Percentiles rank a stretch among this genome's conserved stretches.
phyloP scores from a whole-genome alignment of 1,140 invertebrate species.

The Achatina immaculata region DNA sequence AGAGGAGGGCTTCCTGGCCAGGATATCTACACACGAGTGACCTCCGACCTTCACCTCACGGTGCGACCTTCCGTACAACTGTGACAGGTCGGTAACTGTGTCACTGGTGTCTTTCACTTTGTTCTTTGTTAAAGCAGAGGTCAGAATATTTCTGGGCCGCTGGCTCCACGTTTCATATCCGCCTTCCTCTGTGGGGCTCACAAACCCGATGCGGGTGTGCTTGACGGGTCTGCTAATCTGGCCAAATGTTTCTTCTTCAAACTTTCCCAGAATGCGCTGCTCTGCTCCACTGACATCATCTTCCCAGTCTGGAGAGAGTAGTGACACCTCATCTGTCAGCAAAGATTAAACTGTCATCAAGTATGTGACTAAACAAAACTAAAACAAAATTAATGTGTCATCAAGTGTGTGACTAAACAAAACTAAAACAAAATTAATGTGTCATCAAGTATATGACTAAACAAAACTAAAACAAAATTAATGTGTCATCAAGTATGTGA shows the following conservation, averaged over 20 bases:
- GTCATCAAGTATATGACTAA: background rate
- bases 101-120: background rate
- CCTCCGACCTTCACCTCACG: too few species aligned
- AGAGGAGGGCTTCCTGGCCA: too few species aligned
- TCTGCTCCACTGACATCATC: constrained; percentile 9
- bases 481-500: background rate
- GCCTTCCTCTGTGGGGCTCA: background rate
- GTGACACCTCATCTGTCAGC: constrained; percentile 27
- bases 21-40: too few species aligned
- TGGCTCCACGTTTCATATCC: background rate
- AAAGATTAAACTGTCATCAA: background rate
- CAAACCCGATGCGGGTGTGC: background rate
- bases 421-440: background rate
- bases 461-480: too few species aligned
- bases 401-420: background rate
- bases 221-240: background rate
- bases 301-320: constrained; percentile 32
- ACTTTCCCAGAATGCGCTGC: background rate
- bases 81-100: background rate
- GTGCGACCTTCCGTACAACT: background rate
- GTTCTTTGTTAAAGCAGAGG: background rate
- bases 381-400: background rate
- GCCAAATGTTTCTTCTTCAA: background rate
- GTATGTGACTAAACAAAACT: background rate
- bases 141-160: background rate